phyloP scores from a whole-genome alignment of 2,888 invertebrate genomes.

The Keiferia lycopersicella region DNA sequence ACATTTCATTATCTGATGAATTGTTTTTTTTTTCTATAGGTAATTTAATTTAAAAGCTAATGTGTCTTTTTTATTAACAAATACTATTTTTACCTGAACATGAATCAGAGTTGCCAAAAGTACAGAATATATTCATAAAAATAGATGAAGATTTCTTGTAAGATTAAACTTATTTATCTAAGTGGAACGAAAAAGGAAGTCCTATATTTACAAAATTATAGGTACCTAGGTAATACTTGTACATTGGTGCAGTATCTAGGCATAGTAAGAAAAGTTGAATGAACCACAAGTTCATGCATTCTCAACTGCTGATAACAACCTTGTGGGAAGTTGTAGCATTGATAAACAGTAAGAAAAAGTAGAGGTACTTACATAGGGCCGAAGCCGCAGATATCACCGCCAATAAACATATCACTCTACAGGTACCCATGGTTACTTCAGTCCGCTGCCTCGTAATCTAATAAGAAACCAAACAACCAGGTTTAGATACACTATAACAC shows the following conservation, averaged over 20 bases:
- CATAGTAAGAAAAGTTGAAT: conserved; percentile 46
- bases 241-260: background rate
- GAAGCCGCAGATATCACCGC: conserved; percentile 64
- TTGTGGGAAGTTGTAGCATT: conserved; percentile 24
- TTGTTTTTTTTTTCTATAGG: background rate
- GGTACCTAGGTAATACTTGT: background rate
- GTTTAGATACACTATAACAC: conserved; percentile 62
- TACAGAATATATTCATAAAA: too few species aligned
- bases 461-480: conserved; percentile 69
- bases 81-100: background rate
- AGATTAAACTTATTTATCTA: too few species aligned
- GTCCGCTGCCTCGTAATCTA: conserved; percentile 67
- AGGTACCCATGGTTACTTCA: conserved; percentile 65
- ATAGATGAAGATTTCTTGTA: too few species aligned
- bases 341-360: conserved; percentile 36
- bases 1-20: too few species aligned
- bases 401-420: conserved; percentile 64
- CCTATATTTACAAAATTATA: conserved; percentile 1
- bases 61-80: too few species aligned
- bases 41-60: background rate
- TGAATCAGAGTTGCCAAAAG: too few species aligned
- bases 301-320: conserved; percentile 34
- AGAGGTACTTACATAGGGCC: conserved; percentile 67
- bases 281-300: conserved; percentile 39
- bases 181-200: background rate